phyloP scores from a whole-genome alignment of 2,797 vertebrate genomes.

The Meriones psammophilus region DNA sequence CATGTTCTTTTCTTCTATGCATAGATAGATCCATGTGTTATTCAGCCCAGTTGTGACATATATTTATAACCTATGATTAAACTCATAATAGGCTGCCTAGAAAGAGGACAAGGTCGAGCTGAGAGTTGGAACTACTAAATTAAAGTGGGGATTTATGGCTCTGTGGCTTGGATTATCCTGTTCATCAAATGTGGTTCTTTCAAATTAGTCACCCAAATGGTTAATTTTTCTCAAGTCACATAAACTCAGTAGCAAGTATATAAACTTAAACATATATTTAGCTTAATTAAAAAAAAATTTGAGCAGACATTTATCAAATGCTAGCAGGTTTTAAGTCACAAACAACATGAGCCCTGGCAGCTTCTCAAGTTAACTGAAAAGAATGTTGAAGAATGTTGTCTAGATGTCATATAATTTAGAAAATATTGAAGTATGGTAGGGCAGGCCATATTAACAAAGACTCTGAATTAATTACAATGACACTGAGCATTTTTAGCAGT shows the following conservation, averaged over 20 bases:
- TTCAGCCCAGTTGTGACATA: slow-evolving; percentile 58
- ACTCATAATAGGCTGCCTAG: slow-evolving; percentile 62
- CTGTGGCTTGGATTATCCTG: not conserved
- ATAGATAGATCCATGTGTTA: slow-evolving; percentile 31
- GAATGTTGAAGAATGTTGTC: not conserved
- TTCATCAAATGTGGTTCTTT: slow-evolving; percentile 44
- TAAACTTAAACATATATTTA: slow-evolving; percentile 22
- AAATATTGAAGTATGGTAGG: not conserved
- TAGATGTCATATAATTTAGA: not conserved
- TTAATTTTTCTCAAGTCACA: slow-evolving; percentile 49
- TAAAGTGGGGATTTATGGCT: slow-evolving; percentile 67
- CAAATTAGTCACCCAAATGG: slow-evolving; percentile 67
- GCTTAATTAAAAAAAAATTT: not conserved
- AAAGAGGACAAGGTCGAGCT: slow-evolving; percentile 56
- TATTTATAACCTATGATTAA: slow-evolving; percentile 78
- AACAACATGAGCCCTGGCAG: not conserved
- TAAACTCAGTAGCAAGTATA: not conserved
- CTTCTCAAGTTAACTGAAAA: not conserved
- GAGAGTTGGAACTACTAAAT: slow-evolving; percentile 65
- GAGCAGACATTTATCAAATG: not conserved
- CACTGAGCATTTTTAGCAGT: not conserved
- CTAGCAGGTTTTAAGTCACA: not conserved
- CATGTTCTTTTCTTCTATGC: slow-evolving; percentile 41
- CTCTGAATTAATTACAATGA: not conserved
- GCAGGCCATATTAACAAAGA: not conserved